A percentile compares a stretch with the other conserved stretches of the same genome.
Evolutionary conservation across 2,888 invertebrate genomes (phyloP).

Genomic region (Pachymerium ferrugineum): DNA sequence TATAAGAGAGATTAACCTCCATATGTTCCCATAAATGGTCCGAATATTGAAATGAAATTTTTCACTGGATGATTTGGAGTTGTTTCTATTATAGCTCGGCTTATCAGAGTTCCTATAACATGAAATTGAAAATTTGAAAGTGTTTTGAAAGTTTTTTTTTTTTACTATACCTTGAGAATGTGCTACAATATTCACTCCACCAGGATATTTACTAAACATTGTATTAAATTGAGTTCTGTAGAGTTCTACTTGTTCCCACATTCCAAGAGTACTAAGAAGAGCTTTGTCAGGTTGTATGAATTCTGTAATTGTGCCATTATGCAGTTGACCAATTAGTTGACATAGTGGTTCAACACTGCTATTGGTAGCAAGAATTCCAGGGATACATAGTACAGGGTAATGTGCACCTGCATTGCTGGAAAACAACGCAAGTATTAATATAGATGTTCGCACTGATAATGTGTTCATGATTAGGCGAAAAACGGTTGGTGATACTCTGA

Average conservation of each 20-base stretch:
- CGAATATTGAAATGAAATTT: background rate
- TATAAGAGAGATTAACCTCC: background rate
- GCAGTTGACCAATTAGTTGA: background rate
- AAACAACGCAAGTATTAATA: background rate
- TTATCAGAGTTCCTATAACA: background rate
- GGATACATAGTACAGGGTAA: background rate
- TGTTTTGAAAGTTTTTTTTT: no score
- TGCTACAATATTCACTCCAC: background rate
- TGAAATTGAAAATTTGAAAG: background rate
- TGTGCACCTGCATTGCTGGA: background rate
- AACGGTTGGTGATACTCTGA: no score
- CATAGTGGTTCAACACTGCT: background rate
- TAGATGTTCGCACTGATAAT: no score
- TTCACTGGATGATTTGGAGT: background rate
- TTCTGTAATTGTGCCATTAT: background rate
- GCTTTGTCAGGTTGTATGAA: background rate
- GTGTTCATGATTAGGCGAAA: no score
- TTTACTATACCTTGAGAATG: background rate
- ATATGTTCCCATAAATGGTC: background rate
- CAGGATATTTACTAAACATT: background rate
- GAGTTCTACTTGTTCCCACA: background rate
- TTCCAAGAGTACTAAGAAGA: background rate
- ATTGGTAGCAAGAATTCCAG: no score
- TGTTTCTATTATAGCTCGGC: background rate
- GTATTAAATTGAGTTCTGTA: no score